Percentiles rank a stretch among this genome's conserved stretches.
These are phyloP conservation scores for Miltochrista miniata DNA, from an alignment of 2,888 invertebrate species.

Conservation along the genomic window DNA sequence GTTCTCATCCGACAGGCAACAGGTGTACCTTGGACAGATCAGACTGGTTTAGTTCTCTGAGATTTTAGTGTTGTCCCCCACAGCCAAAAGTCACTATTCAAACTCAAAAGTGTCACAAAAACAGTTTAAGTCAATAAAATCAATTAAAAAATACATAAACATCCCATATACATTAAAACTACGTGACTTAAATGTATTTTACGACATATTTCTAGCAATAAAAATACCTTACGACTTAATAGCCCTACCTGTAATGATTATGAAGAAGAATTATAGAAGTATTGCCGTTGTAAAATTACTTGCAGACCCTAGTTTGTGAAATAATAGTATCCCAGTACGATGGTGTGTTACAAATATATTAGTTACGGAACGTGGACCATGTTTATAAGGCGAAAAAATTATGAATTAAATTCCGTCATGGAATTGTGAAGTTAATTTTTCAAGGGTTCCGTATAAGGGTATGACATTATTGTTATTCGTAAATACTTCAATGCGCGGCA, in stretches of 20 bases:
- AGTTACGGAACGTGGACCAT: slow-evolving; percentile 17
- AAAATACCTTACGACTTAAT: slow-evolving; percentile 6
- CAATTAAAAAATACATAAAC: neutral
- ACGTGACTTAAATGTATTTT: neutral
- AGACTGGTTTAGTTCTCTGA: too few species aligned
- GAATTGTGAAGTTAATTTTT: neutral
- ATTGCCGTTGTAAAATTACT: slow-evolving; percentile 1
- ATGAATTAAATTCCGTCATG: neutral
- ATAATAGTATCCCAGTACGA: slow-evolving; percentile 13
- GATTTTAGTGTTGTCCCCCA: too few species aligned
- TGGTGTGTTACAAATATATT: slow-evolving; percentile 26
- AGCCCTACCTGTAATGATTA: neutral
- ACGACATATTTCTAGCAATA: slow-evolving; percentile 6
- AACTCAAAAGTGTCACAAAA: too few species aligned
- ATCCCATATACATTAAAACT: neutral
- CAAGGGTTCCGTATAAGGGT: slow-evolving; percentile 6
- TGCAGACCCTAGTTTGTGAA: slow-evolving; percentile 1
- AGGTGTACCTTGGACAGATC: too few species aligned
- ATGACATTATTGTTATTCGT: too few species aligned
- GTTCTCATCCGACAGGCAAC: too few species aligned
- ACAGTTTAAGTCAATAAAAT: neutral
- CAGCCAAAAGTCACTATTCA: too few species aligned
- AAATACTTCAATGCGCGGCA: too few species aligned
- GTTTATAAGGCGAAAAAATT: slow-evolving; percentile 17
- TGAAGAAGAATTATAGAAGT: slow-evolving; percentile 1